phyloP scores from a whole-genome alignment of 2,797 vertebrate genomes.

The Diplodus sargus region DNA sequence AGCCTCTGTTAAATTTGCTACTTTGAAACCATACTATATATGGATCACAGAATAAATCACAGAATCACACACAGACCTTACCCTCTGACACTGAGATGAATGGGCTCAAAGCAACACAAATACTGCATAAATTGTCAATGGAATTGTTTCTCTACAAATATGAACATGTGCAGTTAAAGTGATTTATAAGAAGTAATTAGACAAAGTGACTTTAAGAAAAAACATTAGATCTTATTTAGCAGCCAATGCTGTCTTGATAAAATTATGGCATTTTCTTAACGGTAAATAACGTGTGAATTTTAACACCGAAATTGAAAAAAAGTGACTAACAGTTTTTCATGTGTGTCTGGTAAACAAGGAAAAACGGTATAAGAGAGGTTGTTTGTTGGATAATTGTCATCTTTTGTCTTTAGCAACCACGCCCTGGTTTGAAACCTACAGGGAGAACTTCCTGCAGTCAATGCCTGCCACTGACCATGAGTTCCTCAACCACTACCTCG shows the following conservation, averaged over 20 bases:
- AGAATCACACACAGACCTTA: too few species aligned
- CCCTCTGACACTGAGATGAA: too few species aligned
- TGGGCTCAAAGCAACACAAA: too few species aligned
- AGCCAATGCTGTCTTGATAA: not conserved
- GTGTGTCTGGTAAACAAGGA: not conserved
- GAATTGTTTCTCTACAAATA: not conserved
- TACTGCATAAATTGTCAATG: not conserved
- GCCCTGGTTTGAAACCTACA: constrained; percentile 97
- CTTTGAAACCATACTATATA: too few species aligned
- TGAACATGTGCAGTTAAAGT: not conserved
- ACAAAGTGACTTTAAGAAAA: not conserved
- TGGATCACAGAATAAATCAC: too few species aligned
- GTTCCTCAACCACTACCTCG: constrained; percentile 97
- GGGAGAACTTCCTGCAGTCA: constrained; percentile 95
- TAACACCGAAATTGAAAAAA: not conserved
- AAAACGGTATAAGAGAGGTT: not conserved
- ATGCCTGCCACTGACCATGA: constrained; percentile 97
- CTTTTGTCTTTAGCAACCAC: constrained; percentile 89
- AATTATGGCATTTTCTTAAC: not conserved
- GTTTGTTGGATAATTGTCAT: not conserved
- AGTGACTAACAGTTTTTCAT: not conserved
- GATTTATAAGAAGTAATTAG: not conserved
- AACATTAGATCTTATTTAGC: not conserved
- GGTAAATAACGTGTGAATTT: not conserved
- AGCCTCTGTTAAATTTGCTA: too few species aligned